These are phyloP conservation scores for Coregonus clupeaformis DNA, from an alignment of 2,113 vertebrate species.

Conservation along the genomic window DNA sequence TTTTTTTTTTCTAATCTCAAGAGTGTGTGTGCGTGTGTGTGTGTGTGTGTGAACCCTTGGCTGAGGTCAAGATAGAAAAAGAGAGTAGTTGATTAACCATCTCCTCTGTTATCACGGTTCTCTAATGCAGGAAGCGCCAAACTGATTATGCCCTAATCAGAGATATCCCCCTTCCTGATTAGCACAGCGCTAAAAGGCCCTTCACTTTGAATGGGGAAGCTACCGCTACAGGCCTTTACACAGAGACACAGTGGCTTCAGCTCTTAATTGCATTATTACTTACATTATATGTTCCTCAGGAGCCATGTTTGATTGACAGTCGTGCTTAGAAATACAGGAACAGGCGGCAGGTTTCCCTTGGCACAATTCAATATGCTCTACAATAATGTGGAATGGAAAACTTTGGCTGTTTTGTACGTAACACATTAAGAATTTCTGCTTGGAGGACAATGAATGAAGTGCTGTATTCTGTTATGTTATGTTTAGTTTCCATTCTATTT, in stretches of 20 bases:
- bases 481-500: too few species aligned
- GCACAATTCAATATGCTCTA: too few species aligned
- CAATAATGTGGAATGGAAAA: too few species aligned
- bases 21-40: slow-evolving; percentile 7
- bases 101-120: slow-evolving; percentile 28
- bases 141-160: slow-evolving; percentile 39
- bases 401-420: too few species aligned
- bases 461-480: too few species aligned
- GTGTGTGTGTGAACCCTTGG: not conserved
- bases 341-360: too few species aligned
- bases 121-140: slow-evolving; percentile 42
- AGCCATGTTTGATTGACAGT: too few species aligned
- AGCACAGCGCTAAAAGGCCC: slow-evolving; percentile 40
- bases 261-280: slow-evolving; percentile 47
- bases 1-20: too few species aligned
- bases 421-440: too few species aligned
- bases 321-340: too few species aligned
- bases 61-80: not conserved
- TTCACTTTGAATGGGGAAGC: slow-evolving; percentile 7
- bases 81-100: not conserved
- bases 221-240: not conserved
- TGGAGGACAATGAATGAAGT: too few species aligned
- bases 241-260: not conserved
- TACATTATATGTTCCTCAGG: not conserved
- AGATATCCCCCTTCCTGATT: slow-evolving; percentile 37